Percentiles rank a stretch among this genome's conserved stretches.
Conservation (phyloP, 2,113 vertebrate species). For the Chelonoidis abingdonii region DNA sequence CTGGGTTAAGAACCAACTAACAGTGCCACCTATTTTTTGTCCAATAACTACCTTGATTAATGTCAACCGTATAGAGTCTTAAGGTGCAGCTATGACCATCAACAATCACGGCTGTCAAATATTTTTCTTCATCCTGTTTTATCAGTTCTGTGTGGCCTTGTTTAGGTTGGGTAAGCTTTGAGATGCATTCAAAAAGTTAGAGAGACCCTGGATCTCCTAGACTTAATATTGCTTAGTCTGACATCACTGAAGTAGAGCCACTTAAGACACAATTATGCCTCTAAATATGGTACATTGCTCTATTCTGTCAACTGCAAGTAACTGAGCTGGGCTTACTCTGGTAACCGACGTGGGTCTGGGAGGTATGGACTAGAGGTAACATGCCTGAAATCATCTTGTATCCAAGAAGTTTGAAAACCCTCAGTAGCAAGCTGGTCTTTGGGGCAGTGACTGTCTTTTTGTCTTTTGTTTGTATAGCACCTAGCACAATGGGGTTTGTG, state of each 20-base stretch:
- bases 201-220: neutral
- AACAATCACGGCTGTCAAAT: neutral
- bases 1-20: neutral
- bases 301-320: neutral
- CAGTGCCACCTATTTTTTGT: neutral
- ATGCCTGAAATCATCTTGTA: neutral
- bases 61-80: neutral
- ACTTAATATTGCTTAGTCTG: neutral
- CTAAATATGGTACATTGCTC: neutral
- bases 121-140: neutral
- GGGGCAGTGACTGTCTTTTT: too few species aligned
- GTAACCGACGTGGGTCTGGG: neutral
- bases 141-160: rapidly evolving
- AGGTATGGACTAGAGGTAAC: neutral
- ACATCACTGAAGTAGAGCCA: neutral
- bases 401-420: neutral
- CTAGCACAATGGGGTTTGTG: too few species aligned
- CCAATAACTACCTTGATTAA: neutral
- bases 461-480: too few species aligned
- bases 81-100: neutral
- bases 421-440: too few species aligned
- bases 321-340: neutral
- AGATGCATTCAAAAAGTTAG: neutral
- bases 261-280: neutral
- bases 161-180: neutral